A percentile compares a stretch with the other conserved stretches of the same genome.
These are phyloP conservation scores for Platanista minor DNA, from an alignment of 2,113 vertebrate species.

Conservation along the genomic window DNA sequence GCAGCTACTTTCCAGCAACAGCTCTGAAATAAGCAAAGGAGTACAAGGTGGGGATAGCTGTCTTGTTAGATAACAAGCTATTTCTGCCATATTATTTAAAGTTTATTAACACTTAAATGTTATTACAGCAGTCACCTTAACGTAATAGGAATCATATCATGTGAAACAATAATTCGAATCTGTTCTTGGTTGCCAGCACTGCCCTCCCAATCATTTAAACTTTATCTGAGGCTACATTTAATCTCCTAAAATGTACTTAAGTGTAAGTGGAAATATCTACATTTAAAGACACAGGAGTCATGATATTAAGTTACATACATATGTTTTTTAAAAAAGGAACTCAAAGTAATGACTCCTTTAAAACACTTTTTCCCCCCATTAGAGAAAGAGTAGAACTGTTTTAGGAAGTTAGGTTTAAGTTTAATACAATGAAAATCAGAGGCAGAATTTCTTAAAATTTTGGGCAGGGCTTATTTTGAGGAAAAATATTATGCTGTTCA, in stretches of 20 bases:
- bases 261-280: background rate
- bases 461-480: background rate
- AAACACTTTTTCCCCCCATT: background rate
- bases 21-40: background rate
- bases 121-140: background rate
- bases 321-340: background rate
- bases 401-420: background rate
- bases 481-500: background rate
- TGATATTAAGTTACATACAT: background rate
- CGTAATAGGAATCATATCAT: background rate
- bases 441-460: background rate
- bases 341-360: background rate
- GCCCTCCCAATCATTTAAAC: background rate
- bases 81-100: background rate
- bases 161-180: background rate
- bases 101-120: slow-evolving; percentile 2
- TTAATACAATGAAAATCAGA: background rate
- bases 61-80: background rate
- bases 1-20: background rate
- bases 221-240: slow-evolving; percentile 13
- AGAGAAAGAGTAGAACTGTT: background rate
- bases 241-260: slow-evolving; percentile 27
- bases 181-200: slow-evolving; percentile 12
- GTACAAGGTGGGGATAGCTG: background rate
- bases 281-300: background rate